A percentile compares a stretch with the other conserved stretches of the same genome.
These are phyloP conservation scores for Ricordea florida DNA, from an alignment of 92 coral and sea anemone species.

Conservation along the genomic window DNA sequence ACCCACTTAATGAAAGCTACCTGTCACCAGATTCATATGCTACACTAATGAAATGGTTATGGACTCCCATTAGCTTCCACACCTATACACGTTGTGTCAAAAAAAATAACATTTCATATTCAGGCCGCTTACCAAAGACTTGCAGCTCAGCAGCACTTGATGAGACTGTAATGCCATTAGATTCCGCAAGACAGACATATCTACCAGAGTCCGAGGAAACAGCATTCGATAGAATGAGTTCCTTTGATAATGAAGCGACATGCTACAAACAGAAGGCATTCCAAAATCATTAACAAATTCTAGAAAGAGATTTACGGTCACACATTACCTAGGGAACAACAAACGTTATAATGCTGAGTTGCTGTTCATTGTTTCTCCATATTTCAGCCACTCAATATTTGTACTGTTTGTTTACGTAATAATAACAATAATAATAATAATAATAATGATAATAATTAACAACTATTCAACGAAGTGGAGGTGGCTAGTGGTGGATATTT, in stretches of 20 bases:
- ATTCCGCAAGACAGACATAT: conserved; percentile 53
- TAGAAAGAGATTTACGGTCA: too few species aligned
- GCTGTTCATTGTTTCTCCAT: too few species aligned
- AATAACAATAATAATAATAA: too few species aligned
- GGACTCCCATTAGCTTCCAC: neutral
- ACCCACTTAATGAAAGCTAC: too few species aligned
- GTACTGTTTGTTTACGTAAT: too few species aligned
- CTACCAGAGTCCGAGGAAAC: conserved; percentile 45
- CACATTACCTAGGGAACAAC: too few species aligned
- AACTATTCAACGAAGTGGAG: too few species aligned
- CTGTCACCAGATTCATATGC: too few species aligned
- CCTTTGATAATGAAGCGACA: neutral
- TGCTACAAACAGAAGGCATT: neutral
- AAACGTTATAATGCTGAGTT: too few species aligned
- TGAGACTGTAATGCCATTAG: conserved; percentile 36
- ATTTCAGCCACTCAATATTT: too few species aligned
- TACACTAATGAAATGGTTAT: neutral
- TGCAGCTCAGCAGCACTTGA: conserved; percentile 44
- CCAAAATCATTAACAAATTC: neutral
- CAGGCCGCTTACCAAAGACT: conserved; percentile 45
- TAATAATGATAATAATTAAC: too few species aligned
- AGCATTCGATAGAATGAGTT: conserved; percentile 28
- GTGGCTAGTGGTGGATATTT: too few species aligned
- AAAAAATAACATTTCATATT: neutral
- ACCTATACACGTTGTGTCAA: neutral